Conservation (phyloP, 2,113 vertebrate species). For the Hippoglossus stenolepis region DNA sequence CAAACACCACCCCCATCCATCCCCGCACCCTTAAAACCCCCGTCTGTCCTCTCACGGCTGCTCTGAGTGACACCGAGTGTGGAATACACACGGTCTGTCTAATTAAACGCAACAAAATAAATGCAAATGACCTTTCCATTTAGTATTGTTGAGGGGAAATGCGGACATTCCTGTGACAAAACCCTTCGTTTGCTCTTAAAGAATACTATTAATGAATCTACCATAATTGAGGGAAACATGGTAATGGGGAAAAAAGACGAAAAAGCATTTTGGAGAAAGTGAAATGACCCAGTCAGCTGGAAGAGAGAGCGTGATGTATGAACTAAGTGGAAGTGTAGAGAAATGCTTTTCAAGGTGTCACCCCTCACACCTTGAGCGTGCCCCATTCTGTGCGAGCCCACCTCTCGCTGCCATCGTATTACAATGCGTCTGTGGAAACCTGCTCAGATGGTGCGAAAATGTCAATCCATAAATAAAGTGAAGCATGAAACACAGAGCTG, state of each 20-base stretch:
- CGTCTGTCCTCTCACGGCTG: neutral
- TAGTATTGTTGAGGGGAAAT: slow-evolving; percentile 33
- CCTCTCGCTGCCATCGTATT: neutral
- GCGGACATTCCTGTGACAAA: slow-evolving; percentile 10
- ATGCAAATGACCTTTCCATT: slow-evolving; percentile 61
- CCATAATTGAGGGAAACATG: slow-evolving; percentile 8
- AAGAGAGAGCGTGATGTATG: slow-evolving; percentile 9
- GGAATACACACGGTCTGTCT: slow-evolving; percentile 22
- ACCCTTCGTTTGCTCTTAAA: slow-evolving; percentile 27
- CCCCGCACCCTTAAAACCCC: slow-evolving; percentile 6
- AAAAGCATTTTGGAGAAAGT: slow-evolving; percentile 35
- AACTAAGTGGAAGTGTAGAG: neutral
- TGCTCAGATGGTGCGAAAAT: slow-evolving; percentile 26
- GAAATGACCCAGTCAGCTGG: slow-evolving; percentile 30
- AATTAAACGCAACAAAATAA: slow-evolving; percentile 52
- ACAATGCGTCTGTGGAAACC: neutral
- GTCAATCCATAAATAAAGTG: slow-evolving; percentile 52
- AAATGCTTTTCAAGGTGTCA: slow-evolving; percentile 43
- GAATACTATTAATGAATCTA: slow-evolving; percentile 28
- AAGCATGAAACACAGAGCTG: slow-evolving; percentile 53
- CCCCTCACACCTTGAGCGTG: slow-evolving; percentile 34
- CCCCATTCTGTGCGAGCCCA: slow-evolving; percentile 2
- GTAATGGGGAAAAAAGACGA: neutral
- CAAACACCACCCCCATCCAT: slow-evolving; percentile 31
- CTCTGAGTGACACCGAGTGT: slow-evolving; percentile 54